Percentiles rank a stretch among this genome's conserved stretches.
phyloP scores from a whole-genome alignment of 35 echinoderm and acorn worm genomes.

The Acanthaster planci region DNA sequence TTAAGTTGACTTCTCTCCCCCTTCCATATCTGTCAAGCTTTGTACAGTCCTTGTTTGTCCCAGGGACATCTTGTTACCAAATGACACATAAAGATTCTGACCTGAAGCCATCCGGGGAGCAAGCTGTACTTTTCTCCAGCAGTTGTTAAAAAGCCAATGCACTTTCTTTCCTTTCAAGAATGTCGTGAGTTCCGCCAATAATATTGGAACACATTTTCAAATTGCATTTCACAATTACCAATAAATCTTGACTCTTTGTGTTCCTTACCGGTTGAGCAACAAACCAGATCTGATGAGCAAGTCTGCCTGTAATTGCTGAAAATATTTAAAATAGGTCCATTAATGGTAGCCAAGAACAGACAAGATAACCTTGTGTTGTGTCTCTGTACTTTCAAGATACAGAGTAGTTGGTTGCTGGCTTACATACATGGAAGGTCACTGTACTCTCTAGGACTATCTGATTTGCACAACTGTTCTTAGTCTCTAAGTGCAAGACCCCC shows the following conservation, averaged over 20 bases:
- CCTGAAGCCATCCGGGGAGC: no score
- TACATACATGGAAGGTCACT: not conserved
- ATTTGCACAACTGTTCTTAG: not conserved
- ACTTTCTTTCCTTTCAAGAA: not conserved
- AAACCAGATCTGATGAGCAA: conserved; percentile 24
- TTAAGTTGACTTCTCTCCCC: no score
- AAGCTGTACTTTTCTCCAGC: not conserved
- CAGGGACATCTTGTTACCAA: no score
- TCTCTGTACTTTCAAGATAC: conserved; percentile 22
- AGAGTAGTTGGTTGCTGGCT: no score
- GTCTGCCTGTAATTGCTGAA: not conserved
- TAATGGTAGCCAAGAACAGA: not conserved
- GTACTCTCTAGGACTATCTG: conserved; percentile 1
- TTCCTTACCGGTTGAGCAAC: conserved; percentile 1
- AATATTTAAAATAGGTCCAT: conserved; percentile 14
- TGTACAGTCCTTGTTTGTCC: no score
- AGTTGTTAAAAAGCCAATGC: not conserved
- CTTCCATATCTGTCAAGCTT: no score
- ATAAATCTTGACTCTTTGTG: conserved; percentile 4
- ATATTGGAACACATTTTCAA: not conserved
- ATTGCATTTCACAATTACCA: conserved; percentile 29
- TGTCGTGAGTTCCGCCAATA: not conserved
- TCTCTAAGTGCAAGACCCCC: conserved; percentile 21
- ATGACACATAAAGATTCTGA: no score
- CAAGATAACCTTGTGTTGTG: not conserved